These are phyloP conservation scores for Rhopalosiphum nymphaeae DNA, from an alignment of 2,888 invertebrate species.

Conservation along the genomic window DNA sequence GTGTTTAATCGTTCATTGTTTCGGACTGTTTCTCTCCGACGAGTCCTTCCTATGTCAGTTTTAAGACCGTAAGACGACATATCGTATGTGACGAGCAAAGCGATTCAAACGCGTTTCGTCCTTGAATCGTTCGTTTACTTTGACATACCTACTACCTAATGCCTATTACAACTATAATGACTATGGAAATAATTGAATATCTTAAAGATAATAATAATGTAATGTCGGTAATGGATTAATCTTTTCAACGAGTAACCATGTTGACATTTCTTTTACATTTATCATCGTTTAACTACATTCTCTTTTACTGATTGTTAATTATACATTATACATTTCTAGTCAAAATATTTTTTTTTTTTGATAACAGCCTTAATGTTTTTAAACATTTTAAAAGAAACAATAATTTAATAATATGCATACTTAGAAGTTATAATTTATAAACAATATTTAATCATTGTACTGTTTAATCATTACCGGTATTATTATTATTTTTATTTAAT, in stretches of 20 bases:
- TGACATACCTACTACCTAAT: background rate
- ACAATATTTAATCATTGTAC: background rate
- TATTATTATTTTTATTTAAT: background rate
- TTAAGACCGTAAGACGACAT: background rate
- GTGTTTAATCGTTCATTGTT: background rate
- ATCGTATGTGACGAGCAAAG: background rate
- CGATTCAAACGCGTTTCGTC: background rate
- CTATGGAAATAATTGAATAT: background rate
- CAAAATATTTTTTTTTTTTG: background rate
- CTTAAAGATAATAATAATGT: background rate
- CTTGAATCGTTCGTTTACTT: background rate
- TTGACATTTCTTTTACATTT: background rate
- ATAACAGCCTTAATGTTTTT: background rate
- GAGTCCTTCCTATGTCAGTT: background rate
- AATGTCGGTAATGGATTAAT: background rate
- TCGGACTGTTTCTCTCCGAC: background rate
- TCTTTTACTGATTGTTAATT: background rate
- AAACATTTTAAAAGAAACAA: background rate
- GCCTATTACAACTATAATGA: background rate
- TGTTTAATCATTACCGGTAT: background rate
- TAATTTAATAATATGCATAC: background rate
- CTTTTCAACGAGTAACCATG: background rate
- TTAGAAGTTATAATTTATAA: too few relatives aligned
- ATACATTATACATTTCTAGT: background rate
- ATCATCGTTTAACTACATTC: background rate